A percentile compares a stretch with the other conserved stretches of the same genome.
Evolutionary conservation across 1,140 invertebrate genomes (phyloP).

Genomic region (Macrocentrus cingulum): DNA sequence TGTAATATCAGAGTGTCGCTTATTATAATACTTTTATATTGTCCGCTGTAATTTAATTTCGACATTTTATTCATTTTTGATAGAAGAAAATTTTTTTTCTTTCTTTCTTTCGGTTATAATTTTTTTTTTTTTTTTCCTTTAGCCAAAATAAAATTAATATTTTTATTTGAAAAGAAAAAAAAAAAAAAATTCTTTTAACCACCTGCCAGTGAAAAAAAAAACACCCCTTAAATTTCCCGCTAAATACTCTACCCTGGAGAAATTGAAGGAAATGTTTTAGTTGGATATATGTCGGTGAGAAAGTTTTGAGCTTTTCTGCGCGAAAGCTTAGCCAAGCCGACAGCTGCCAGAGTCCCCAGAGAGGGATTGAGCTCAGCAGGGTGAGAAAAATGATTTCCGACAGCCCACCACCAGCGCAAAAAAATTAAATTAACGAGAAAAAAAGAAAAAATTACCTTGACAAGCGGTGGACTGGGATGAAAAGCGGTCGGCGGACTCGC

Average conservation of each 20-base stretch:
- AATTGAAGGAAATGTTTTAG: neutral
- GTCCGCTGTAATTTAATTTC: neutral
- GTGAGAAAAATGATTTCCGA: conserved; percentile 55
- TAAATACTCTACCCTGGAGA: neutral
- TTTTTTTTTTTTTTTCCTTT: too few species aligned
- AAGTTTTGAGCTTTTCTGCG: conserved; percentile 48
- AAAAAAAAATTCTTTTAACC: too few species aligned
- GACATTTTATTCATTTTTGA: neutral
- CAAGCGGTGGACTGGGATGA: conserved; percentile 53
- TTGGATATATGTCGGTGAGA: conserved; percentile 5
- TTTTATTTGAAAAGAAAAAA: too few species aligned
- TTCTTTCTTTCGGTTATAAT: too few species aligned
- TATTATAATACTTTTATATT: neutral
- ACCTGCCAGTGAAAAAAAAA: too few species aligned
- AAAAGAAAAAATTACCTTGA: conserved; percentile 45
- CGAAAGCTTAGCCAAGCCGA: conserved; percentile 49
- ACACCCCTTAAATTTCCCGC: too few species aligned
- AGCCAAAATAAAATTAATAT: too few species aligned
- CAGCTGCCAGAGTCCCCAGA: conserved; percentile 49
- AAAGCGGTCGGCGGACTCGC: conserved; percentile 51
- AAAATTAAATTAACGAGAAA: conserved; percentile 7
- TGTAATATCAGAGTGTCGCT: neutral
- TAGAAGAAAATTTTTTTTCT: conserved; percentile 5
- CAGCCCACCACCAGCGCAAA: conserved; percentile 54
- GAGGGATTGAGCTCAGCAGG: conserved; percentile 43